phyloP scores from a whole-genome alignment of 2,113 vertebrate genomes.

The Crypturellus undulatus region DNA sequence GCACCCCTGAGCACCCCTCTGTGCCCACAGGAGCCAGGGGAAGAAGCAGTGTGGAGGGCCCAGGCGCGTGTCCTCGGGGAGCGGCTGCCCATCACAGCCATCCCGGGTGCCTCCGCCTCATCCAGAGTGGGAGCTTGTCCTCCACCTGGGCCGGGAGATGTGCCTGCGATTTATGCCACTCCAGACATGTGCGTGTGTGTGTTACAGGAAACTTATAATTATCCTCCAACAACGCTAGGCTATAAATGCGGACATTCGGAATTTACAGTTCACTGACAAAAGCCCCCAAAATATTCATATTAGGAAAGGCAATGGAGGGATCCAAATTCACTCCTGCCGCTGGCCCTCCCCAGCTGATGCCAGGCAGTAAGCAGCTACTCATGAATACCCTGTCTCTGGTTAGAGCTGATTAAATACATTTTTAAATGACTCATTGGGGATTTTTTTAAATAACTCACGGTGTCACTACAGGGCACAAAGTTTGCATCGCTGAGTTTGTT shows the following conservation, averaged over 20 bases:
- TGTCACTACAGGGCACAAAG: constrained; percentile 44
- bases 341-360: accelerated
- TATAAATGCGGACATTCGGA: not conserved
- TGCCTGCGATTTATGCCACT: not conserved
- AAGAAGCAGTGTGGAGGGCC: no score
- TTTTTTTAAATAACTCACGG: not conserved
- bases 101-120: no score
- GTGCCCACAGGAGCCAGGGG: no score
- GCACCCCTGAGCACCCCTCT: no score
- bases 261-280: not conserved
- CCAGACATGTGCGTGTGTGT: accelerated
- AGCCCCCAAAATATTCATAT: not conserved
- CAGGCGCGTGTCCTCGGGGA: no score
- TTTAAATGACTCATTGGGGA: constrained; percentile 42
- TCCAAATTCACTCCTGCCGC: not conserved
- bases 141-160: not conserved
- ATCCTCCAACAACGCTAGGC: not conserved
- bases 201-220: not conserved
- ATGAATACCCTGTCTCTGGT: not conserved
- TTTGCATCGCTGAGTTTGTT: constrained; percentile 37
- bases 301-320: not conserved
- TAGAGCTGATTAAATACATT: constrained; percentile 40
- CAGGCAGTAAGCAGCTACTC: not conserved
- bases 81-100: no score
- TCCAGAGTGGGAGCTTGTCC: not conserved